Evolutionary conservation across 2,797 vertebrate genomes (phyloP).

Genomic region (Myioborus melanocephalus): DNA sequence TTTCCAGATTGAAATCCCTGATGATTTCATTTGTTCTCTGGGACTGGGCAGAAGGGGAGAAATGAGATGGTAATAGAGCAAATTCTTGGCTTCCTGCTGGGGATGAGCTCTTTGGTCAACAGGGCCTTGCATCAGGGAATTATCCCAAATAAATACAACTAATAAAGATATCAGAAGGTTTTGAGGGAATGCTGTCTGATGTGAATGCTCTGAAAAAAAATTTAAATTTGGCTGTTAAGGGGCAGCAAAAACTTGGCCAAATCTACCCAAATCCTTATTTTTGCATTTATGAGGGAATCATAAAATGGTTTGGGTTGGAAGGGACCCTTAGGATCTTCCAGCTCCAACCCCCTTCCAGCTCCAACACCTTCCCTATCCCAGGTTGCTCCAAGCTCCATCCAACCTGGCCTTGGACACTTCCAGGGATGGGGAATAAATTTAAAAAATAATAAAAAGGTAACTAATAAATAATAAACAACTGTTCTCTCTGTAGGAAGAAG

Average conservation of each 20-base stretch:
- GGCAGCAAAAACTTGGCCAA: not conserved
- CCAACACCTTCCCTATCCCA: not conserved
- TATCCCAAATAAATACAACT: not conserved
- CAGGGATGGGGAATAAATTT: not conserved
- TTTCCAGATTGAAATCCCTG: not conserved
- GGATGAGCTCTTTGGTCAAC: not conserved
- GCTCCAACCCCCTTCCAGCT: not conserved
- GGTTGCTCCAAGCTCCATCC: accelerated
- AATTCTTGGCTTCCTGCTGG: not conserved
- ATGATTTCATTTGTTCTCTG: not conserved
- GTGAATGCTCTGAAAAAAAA: not conserved
- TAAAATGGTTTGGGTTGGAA: not conserved
- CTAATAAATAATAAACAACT: not conserved
- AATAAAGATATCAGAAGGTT: not conserved
- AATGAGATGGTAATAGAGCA: not conserved
- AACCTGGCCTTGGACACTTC: not conserved
- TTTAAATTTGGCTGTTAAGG: not conserved
- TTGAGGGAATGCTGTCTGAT: not conserved
- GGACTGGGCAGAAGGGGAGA: not conserved
- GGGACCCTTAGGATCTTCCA: not conserved
- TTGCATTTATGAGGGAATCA: not conserved
- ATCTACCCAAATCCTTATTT: not conserved
- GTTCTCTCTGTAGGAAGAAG: not conserved
- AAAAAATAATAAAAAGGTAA: not conserved
- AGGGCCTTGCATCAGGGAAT: not conserved